phyloP scores from a whole-genome alignment of 1,140 invertebrate genomes.

The Platyscapa corneri region DNA sequence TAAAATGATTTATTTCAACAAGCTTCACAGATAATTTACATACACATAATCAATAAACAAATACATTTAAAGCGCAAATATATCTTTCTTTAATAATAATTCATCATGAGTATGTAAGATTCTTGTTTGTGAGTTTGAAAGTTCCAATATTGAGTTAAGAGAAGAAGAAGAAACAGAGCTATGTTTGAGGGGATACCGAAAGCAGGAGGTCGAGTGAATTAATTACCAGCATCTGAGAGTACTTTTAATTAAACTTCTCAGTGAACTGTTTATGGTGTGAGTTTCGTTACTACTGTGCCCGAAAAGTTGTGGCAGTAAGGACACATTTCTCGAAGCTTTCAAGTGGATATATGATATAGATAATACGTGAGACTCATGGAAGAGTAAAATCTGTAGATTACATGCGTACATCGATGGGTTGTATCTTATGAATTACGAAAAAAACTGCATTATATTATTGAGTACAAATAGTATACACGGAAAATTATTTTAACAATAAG shows the following conservation, averaged over 20 bases:
- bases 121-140: not conserved
- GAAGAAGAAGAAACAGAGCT: not conserved
- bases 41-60: not conserved
- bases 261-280: conserved; percentile 16
- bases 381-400: not conserved
- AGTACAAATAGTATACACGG: no score
- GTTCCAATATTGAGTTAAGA: not conserved
- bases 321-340: conserved; percentile 15
- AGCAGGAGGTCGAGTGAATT: conserved; percentile 27
- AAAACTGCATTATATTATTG: no score
- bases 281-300: no score
- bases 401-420: no score
- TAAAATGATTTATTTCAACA: not conserved
- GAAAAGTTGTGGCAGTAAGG: not conserved
- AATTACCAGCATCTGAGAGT: conserved; percentile 32
- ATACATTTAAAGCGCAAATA: not conserved
- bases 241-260: conserved; percentile 46
- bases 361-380: not conserved
- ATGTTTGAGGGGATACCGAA: not conserved
- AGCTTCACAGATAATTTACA: not conserved
- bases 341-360: not conserved
- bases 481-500: no score
- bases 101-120: not conserved
- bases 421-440: no score
- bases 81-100: not conserved